Conservation (phyloP, 1,140 invertebrate species). For the Elysia chlorotica region DNA sequence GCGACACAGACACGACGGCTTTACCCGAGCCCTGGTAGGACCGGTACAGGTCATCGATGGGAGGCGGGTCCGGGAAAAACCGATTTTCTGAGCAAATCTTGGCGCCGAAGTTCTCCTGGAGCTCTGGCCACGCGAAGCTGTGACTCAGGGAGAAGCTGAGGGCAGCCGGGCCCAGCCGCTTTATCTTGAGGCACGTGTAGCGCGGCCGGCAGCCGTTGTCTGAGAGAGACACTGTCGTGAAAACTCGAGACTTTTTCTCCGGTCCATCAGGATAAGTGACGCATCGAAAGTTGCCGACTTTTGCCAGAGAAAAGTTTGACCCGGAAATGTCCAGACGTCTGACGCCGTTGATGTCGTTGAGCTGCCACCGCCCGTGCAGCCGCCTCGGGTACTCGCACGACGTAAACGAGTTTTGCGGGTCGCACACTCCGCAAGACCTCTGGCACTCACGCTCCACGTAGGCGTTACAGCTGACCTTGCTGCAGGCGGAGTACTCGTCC, state of each 20-base stretch:
- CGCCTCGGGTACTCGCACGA: conserved; percentile 32
- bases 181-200: conserved; percentile 36
- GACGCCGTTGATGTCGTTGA: conserved; percentile 17
- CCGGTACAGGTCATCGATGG: conserved; percentile 37
- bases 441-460: conserved; percentile 35
- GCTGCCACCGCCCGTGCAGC: conserved; percentile 30
- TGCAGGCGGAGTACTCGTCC: conserved; percentile 42
- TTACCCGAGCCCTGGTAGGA: conserved; percentile 33
- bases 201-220: conserved; percentile 44
- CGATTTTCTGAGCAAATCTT: conserved; percentile 25
- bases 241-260: conserved; percentile 18
- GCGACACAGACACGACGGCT: conserved; percentile 29
- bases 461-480: conserved; percentile 27
- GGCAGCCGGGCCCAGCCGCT: conserved; percentile 27
- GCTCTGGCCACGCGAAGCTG: conserved; percentile 35
- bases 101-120: conserved; percentile 22
- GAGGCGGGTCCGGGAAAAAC: conserved; percentile 33
- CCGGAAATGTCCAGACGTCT: conserved; percentile 25
- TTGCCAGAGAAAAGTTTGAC: conserved; percentile 27
- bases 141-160: conserved; percentile 32
- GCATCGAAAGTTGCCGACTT: conserved; percentile 37
- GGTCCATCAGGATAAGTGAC: conserved; percentile 33
- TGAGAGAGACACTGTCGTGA: conserved; percentile 37
- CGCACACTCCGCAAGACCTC: conserved; percentile 35
- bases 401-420: conserved; percentile 15